phyloP scores from a whole-genome alignment of 2,888 invertebrate genomes.

The Corythucha ciliata region DNA sequence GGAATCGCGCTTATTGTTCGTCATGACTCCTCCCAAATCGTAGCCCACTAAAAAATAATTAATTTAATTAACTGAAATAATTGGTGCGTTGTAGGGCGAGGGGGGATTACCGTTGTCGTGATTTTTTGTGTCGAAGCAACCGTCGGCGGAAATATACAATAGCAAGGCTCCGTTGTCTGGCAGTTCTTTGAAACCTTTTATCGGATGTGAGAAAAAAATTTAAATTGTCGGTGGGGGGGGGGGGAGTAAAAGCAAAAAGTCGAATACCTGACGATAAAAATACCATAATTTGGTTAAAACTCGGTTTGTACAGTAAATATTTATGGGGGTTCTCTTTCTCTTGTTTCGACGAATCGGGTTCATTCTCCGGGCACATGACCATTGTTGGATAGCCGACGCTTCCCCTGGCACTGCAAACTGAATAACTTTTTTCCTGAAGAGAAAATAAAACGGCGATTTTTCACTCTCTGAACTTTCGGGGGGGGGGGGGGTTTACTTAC shows the following conservation, averaged over 20 bases:
- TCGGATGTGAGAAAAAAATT: slow-evolving; percentile 40
- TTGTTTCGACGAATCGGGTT: slow-evolving; percentile 56
- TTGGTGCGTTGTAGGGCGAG: too few relatives aligned
- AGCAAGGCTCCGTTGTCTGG: slow-evolving; percentile 83
- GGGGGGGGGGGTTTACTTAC: slow-evolving; percentile 42
- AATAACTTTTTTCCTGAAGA: slow-evolving; percentile 40
- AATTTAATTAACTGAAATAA: too few relatives aligned
- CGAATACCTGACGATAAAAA: slow-evolving; percentile 71
- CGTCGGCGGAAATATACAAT: slow-evolving; percentile 89
- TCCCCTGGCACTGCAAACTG: slow-evolving; percentile 38
- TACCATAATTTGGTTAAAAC: slow-evolving; percentile 84
- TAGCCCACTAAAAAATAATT: slow-evolving; percentile 59
- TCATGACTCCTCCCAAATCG: slow-evolving; percentile 82
- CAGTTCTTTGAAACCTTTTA: slow-evolving; percentile 86
- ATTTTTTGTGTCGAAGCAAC: slow-evolving; percentile 73
- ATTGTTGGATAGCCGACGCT: slow-evolving; percentile 45
- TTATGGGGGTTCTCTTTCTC: slow-evolving; percentile 93
- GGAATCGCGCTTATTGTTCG: slow-evolving; percentile 74
- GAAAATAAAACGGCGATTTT: slow-evolving; percentile 5
- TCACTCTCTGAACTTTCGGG: not conserved
- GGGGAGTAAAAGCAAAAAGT: not conserved
- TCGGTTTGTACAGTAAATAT: slow-evolving; percentile 90
- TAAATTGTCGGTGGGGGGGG: not conserved
- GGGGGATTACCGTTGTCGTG: slow-evolving; percentile 72
- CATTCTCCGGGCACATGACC: slow-evolving; percentile 52